Evolutionary conservation across 2,113 vertebrate species (phyloP).

Genomic region (Murina feae): DNA sequence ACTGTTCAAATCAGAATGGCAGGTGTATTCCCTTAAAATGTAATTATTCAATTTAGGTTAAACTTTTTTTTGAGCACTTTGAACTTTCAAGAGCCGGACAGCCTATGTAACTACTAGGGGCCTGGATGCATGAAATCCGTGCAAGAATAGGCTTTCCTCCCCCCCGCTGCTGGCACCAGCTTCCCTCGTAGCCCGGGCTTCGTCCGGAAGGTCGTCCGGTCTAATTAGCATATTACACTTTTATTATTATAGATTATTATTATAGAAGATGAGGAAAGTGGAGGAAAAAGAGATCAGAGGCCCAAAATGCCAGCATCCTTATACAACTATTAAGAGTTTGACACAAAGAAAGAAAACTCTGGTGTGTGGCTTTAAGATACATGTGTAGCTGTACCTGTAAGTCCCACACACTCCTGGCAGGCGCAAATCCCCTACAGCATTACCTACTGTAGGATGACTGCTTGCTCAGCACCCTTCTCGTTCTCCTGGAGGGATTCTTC

Average conservation of each 20-base stretch:
- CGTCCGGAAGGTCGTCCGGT: too few relatives aligned
- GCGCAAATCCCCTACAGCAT: not conserved
- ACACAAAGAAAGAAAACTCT: not conserved
- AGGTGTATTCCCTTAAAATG: not conserved
- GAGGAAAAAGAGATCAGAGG: not conserved
- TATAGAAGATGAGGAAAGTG: too few relatives aligned
- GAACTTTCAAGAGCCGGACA: not conserved
- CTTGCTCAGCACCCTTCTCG: rapidly evolving
- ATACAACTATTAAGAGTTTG: too few relatives aligned
- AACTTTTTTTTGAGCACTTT: not conserved
- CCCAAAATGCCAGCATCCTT: not conserved
- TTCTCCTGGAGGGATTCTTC: not conserved
- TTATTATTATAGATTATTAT: too few relatives aligned
- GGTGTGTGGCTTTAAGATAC: not conserved
- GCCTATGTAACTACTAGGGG: too few relatives aligned
- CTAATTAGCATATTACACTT: too few relatives aligned
- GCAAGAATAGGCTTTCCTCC: too few relatives aligned
- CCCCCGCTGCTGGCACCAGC: too few relatives aligned
- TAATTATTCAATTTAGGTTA: not conserved
- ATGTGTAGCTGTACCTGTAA: rapidly evolving
- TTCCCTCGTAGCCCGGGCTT: too few relatives aligned
- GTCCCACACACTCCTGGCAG: not conserved
- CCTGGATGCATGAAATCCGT: too few relatives aligned
- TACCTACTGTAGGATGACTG: not conserved
- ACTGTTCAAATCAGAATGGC: not conserved